Conservation (phyloP, 2,888 invertebrate species). For the Drosophila sordidapex region DNA sequence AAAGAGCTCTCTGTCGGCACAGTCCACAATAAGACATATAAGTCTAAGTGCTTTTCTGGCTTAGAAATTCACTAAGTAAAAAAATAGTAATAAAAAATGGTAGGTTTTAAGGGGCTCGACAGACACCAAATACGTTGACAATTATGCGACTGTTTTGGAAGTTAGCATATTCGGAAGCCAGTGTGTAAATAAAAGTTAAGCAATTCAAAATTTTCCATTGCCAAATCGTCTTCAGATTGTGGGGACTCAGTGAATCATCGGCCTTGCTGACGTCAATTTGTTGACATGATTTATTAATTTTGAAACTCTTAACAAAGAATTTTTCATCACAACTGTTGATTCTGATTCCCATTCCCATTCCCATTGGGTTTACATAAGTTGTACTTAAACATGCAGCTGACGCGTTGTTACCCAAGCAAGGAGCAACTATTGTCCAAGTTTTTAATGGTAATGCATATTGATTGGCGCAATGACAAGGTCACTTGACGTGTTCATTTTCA, state of each 20-base stretch:
- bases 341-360: neutral
- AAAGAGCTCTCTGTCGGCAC: conserved; percentile 11
- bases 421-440: conserved; percentile 11
- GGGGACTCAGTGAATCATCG: conserved; percentile 13
- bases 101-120: neutral
- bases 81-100: neutral
- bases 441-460: conserved; percentile 33
- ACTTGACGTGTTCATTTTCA: conserved; percentile 28
- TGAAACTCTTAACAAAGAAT: neutral
- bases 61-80: conserved; percentile 10
- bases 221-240: conserved; percentile 10
- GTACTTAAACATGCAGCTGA: conserved; percentile 3
- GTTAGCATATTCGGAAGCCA: conserved; percentile 11
- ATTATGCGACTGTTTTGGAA: conserved; percentile 31
- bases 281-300: neutral
- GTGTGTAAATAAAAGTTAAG: conserved; percentile 34
- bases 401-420: neutral
- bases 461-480: conserved; percentile 18
- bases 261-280: conserved; percentile 15
- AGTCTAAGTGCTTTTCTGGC: conserved; percentile 44
- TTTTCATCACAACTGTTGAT: neutral
- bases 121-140: conserved; percentile 21
- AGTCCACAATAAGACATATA: conserved; percentile 23
- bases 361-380: neutral
- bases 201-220: conserved; percentile 47